A percentile compares a stretch with the other conserved stretches of the same genome.
These are phyloP conservation scores for Schizopygopsis malacanthus DNA, from an alignment of 2,797 vertebrate species.

Conservation along the genomic window DNA sequence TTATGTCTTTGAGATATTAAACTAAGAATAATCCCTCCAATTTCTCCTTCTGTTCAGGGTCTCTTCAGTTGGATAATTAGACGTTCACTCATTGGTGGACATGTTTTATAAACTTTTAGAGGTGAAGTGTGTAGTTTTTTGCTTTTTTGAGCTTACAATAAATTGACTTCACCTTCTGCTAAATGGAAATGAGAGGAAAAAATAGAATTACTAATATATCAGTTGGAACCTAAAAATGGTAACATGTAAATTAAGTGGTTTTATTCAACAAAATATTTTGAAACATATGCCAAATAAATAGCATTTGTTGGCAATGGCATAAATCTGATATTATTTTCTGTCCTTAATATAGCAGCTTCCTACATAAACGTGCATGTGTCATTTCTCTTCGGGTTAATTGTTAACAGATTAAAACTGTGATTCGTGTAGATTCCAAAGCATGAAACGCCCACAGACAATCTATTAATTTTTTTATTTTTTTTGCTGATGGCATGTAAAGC, in stretches of 20 bases:
- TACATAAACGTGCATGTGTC: slow-evolving; percentile 22
- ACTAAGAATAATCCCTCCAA: slow-evolving; percentile 36
- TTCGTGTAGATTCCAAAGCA: slow-evolving; percentile 1
- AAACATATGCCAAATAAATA: background rate
- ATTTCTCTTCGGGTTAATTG: slow-evolving; percentile 35
- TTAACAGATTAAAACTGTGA: slow-evolving; percentile 16
- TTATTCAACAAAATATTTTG: background rate
- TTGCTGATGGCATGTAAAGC: background rate
- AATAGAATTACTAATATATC: background rate
- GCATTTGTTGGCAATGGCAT: background rate
- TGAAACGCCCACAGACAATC: background rate
- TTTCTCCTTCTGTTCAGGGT: slow-evolving; percentile 23
- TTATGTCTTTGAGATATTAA: slow-evolving; percentile 44
- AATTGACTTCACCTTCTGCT: background rate
- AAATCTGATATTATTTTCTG: slow-evolving; percentile 27
- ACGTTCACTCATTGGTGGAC: background rate
- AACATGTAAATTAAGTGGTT: background rate
- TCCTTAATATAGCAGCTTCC: slow-evolving; percentile 10
- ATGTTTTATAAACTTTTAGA: background rate
- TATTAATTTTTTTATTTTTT: background rate
- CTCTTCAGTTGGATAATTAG: slow-evolving; percentile 7
- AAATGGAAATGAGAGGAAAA: background rate
- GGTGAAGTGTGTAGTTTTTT: background rate
- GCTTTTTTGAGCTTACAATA: slow-evolving; percentile 2
- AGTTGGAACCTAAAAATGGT: background rate